These are phyloP conservation scores for Uromys caudimaculatus DNA, from an alignment of 2,797 vertebrate genomes.

Conservation along the genomic window DNA sequence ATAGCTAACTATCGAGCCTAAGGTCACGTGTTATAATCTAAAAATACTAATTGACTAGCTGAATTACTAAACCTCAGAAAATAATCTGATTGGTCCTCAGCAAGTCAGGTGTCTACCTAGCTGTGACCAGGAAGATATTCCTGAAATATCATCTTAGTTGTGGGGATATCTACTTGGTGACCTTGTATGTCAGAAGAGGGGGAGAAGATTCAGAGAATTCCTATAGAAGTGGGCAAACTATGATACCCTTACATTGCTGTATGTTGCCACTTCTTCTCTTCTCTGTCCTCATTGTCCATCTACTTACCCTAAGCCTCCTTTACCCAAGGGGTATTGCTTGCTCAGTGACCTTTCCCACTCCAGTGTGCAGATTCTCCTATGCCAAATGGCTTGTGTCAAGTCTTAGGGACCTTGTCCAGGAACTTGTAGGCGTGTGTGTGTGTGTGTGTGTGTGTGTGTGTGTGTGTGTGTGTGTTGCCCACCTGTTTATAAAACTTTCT, in stretches of 20 bases:
- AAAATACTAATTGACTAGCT: neutral
- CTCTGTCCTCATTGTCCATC: neutral
- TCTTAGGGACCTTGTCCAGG: neutral
- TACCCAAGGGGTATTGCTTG: neutral
- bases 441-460: neutral
- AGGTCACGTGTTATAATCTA: neutral
- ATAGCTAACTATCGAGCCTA: neutral
- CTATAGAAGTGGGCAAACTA: neutral
- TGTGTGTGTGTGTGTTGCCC: neutral
- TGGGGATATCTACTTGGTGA: neutral
- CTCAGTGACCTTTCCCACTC: neutral
- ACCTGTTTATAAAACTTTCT: too few species aligned
- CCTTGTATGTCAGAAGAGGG: neutral
- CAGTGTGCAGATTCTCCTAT: neutral
- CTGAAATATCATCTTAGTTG: neutral
- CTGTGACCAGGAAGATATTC: neutral
- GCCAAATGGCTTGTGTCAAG: neutral
- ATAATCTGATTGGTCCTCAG: neutral
- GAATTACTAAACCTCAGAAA: neutral
- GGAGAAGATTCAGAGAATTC: neutral
- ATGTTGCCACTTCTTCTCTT: neutral
- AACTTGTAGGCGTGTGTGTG: neutral
- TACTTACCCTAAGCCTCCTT: neutral
- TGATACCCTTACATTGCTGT: neutral
- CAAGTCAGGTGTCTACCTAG: neutral